Conservation (phyloP, 2,113 vertebrate genomes). For the Cavia aperea region DNA sequence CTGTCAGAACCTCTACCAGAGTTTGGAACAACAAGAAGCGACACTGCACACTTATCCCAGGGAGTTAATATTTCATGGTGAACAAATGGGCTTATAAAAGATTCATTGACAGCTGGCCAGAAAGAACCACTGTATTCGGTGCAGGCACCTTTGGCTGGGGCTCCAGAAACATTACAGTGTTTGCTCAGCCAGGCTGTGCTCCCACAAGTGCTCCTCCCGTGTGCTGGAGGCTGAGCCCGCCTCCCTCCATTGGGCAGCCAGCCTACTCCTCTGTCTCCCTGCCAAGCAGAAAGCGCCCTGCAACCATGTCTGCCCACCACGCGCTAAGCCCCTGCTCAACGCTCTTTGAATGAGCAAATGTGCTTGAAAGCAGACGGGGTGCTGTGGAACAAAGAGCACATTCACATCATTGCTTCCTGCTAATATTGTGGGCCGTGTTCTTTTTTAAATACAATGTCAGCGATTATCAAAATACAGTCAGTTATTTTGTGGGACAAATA, state of each 20-base stretch:
- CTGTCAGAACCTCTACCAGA: conserved; percentile 51
- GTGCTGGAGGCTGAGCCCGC: fast-evolving
- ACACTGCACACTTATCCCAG: conserved; percentile 58
- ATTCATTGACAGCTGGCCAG: conserved; percentile 58
- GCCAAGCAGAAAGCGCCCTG: fast-evolving
- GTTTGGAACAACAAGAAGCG: conserved; percentile 38
- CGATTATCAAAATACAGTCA: background rate
- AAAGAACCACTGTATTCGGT: conserved; percentile 29
- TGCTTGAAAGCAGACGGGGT: no score
- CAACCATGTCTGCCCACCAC: fast-evolving
- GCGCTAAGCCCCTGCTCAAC: fast-evolving
- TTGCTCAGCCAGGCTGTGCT: background rate
- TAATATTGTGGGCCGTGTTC: background rate
- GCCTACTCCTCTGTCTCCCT: background rate
- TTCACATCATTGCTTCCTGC: background rate
- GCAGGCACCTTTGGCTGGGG: conserved; percentile 45
- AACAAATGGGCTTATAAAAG: conserved; percentile 74
- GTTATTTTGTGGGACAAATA: background rate
- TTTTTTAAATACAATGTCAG: background rate
- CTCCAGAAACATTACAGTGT: fast-evolving
- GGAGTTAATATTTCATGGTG: conserved; percentile 73
- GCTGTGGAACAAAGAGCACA: background rate
- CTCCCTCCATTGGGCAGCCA: fast-evolving
- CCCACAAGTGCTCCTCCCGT: fast-evolving
- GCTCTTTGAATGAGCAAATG: background rate